These are phyloP conservation scores for Drosophila anomelani DNA, from an alignment of 2,888 invertebrate species.

Conservation along the genomic window DNA sequence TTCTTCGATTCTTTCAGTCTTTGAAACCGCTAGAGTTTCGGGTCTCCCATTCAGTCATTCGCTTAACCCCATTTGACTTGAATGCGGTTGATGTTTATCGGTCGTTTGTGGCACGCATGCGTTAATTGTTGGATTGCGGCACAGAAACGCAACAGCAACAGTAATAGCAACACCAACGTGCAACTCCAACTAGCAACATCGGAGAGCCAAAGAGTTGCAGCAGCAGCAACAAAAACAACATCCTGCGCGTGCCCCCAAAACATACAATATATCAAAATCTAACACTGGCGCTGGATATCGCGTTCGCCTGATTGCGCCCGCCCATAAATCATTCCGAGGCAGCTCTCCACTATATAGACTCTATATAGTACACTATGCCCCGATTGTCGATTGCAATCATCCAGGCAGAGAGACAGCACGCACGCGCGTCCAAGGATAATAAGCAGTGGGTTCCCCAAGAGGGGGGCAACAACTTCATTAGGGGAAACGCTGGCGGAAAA, in stretches of 20 bases:
- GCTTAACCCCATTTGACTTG: conserved; percentile 45
- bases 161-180: conserved; percentile 10
- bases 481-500: conserved; percentile 12
- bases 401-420: conserved; percentile 69
- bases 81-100: conserved; percentile 60
- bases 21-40: neutral
- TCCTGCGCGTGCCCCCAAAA: conserved; percentile 78
- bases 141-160: conserved; percentile 20
- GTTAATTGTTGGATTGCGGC: conserved; percentile 73
- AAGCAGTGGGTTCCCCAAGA: conserved; percentile 6
- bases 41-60: conserved; percentile 26
- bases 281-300: conserved; percentile 70
- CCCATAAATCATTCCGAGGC: conserved; percentile 72
- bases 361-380: conserved; percentile 22
- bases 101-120: conserved; percentile 67
- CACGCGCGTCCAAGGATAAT: conserved; percentile 65
- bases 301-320: conserved; percentile 70
- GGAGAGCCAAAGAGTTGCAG: conserved; percentile 11
- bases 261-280: conserved; percentile 76
- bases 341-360: conserved; percentile 18
- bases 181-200: conserved; percentile 28
- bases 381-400: conserved; percentile 76
- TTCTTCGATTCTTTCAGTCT: neutral
- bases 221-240: conserved; percentile 46
- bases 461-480: conserved; percentile 47